These are phyloP conservation scores for Conger conger DNA, from an alignment of 2,113 vertebrate genomes.

Conservation along the genomic window DNA sequence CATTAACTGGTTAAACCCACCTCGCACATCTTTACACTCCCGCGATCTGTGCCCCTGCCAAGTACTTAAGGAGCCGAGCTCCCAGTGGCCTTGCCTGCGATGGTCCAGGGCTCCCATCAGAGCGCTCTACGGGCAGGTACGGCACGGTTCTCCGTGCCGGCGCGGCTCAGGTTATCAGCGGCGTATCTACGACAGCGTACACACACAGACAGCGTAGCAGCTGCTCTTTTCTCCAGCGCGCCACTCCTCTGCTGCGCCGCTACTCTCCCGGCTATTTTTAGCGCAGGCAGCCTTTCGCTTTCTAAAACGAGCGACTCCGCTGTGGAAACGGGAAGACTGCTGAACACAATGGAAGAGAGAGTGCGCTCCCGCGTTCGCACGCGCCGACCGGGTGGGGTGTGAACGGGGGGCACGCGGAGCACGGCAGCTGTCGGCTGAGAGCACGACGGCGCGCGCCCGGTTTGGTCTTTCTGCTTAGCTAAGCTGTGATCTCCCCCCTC, in stretches of 20 bases:
- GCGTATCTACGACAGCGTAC: conserved; percentile 42
- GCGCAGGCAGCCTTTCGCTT: conserved; percentile 71
- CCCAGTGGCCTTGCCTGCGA: conserved; percentile 37
- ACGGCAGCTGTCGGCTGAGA: not conserved
- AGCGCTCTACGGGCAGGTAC: conserved; percentile 20
- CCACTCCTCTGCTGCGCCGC: conserved; percentile 60
- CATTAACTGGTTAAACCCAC: not conserved
- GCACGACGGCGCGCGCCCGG: conserved; percentile 36
- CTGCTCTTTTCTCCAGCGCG: conserved; percentile 65
- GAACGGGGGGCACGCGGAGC: not conserved
- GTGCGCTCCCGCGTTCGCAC: not conserved
- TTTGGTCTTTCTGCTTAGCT: conserved; percentile 65
- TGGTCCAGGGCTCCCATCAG: conserved; percentile 23
- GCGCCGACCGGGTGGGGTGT: not conserved
- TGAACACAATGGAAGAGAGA: not conserved
- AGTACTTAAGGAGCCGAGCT: not conserved
- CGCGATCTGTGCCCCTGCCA: not conserved
- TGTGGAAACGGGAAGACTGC: conserved; percentile 60
- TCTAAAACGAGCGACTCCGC: conserved; percentile 70
- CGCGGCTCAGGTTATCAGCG: conserved; percentile 59
- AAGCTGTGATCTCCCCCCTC: conserved; percentile 55
- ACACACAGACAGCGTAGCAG: conserved; percentile 56
- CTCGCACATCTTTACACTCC: not conserved
- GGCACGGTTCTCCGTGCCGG: conserved; percentile 46
- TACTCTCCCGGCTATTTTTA: conserved; percentile 74